Evolutionary conservation across 37 sponge, comb jelly and placozoan genomes (phyloP).

Genomic region (Beroe ovata): DNA sequence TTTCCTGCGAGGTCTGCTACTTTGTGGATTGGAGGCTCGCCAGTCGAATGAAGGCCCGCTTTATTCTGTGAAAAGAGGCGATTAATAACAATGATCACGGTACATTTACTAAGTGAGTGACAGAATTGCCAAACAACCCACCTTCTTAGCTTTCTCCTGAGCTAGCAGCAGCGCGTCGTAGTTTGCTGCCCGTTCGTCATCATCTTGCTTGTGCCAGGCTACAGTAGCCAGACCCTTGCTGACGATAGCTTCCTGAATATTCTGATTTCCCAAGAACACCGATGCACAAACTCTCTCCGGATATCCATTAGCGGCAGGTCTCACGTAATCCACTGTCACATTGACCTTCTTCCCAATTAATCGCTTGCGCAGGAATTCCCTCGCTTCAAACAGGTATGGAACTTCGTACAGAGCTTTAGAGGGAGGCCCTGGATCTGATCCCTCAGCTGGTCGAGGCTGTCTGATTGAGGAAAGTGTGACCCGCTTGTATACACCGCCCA

Average conservation of each 20-base stretch:
- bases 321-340: conserved; percentile 89
- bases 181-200: conserved; percentile 86
- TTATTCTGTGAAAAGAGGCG: conserved; percentile 76
- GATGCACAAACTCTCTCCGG: conserved; percentile 90
- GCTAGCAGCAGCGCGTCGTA: conserved; percentile 89
- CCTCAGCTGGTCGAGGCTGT: conserved; percentile 77
- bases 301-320: conserved; percentile 88
- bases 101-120: neutral
- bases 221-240: conserved; percentile 87
- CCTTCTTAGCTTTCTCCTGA: conserved; percentile 70
- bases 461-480: conserved; percentile 88
- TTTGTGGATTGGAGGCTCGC: conserved; percentile 75
- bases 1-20: conserved; percentile 90
- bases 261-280: conserved; percentile 74
- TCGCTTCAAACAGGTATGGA: conserved; percentile 97
- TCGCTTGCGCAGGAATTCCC: conserved; percentile 94
- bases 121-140: neutral
- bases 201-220: conserved; percentile 83
- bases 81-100: no score
- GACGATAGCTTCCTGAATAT: conserved; percentile 94
- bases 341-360: conserved; percentile 95
- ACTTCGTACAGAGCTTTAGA: conserved; percentile 85
- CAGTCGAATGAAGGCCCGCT: conserved; percentile 82
- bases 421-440: conserved; percentile 36
- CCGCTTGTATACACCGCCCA: conserved; percentile 76